phyloP scores from a whole-genome alignment of 2,888 invertebrate species.

The Synanthedon tipuliformis region DNA sequence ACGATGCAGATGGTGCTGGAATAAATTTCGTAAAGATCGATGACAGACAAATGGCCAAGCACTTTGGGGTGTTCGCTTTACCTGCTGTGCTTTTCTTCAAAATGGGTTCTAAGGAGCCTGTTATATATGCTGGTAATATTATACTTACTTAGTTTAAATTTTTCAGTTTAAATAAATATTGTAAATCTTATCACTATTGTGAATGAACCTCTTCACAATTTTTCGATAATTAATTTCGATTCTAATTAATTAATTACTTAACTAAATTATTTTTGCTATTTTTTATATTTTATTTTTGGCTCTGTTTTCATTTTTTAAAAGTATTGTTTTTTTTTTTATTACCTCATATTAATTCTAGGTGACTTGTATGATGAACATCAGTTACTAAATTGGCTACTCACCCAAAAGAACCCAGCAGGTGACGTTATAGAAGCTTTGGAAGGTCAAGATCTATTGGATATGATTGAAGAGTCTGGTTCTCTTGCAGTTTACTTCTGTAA shows the following conservation, averaged over 20 bases:
- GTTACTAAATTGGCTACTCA: constrained; percentile 89
- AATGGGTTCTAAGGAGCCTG: constrained; percentile 87
- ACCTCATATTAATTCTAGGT: constrained; percentile 51
- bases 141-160: neutral
- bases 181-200: neutral
- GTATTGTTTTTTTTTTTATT: too few species aligned
- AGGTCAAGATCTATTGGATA: constrained; percentile 79
- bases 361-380: constrained; percentile 89
- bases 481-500: constrained; percentile 94
- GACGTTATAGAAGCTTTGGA: constrained; percentile 91
- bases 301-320: too few species aligned
- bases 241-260: too few species aligned
- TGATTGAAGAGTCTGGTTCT: constrained; percentile 84
- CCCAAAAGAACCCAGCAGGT: constrained; percentile 92
- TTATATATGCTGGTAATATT: constrained; percentile 84
- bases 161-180: neutral
- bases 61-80: constrained; percentile 88
- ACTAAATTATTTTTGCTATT: too few species aligned
- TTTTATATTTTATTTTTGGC: too few species aligned
- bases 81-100: constrained; percentile 93
- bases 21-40: constrained; percentile 95
- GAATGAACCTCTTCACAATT: too few species aligned
- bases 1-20: constrained; percentile 89
- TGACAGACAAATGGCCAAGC: constrained; percentile 87
- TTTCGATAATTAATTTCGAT: too few species aligned